Evolutionary conservation across 2,797 vertebrate species (phyloP).

Genomic region (Megaceryle alcyon): DNA sequence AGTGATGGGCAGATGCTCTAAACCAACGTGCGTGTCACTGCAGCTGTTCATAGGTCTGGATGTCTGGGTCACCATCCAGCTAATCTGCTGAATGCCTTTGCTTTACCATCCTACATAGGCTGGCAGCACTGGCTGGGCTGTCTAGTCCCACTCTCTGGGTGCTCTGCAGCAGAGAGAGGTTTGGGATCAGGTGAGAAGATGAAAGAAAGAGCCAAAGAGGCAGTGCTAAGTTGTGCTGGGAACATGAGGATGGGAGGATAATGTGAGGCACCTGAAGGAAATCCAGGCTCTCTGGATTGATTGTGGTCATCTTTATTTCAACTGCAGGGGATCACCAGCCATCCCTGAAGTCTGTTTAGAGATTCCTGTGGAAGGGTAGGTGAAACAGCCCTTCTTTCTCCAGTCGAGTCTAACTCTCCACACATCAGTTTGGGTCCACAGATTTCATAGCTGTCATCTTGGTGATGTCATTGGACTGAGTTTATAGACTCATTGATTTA

Average conservation of each 20-base stretch:
- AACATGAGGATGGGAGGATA: not conserved
- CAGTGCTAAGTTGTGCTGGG: not conserved
- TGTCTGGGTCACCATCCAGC: not conserved
- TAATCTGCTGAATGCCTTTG: not conserved
- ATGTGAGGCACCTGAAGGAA: not conserved
- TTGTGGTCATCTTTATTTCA: not conserved
- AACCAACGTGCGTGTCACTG: not conserved
- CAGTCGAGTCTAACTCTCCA: not conserved
- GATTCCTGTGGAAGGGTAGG: not conserved
- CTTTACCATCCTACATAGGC: not conserved
- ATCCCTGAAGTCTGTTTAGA: not conserved
- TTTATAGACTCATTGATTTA: not conserved
- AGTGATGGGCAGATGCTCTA: not conserved
- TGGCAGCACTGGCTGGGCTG: not conserved
- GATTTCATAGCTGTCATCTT: not conserved
- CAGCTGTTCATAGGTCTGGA: not conserved
- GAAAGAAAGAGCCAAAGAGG: not conserved
- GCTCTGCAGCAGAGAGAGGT: not conserved
- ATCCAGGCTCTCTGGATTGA: not conserved
- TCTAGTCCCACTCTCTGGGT: not conserved
- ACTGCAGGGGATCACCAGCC: not conserved
- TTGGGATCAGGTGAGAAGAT: not conserved
- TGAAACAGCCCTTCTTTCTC: not conserved
- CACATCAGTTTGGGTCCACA: not conserved
- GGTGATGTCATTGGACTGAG: not conserved